phyloP scores from a whole-genome alignment of 2,888 invertebrate genomes.

The Zygogramma bicolorata region DNA sequence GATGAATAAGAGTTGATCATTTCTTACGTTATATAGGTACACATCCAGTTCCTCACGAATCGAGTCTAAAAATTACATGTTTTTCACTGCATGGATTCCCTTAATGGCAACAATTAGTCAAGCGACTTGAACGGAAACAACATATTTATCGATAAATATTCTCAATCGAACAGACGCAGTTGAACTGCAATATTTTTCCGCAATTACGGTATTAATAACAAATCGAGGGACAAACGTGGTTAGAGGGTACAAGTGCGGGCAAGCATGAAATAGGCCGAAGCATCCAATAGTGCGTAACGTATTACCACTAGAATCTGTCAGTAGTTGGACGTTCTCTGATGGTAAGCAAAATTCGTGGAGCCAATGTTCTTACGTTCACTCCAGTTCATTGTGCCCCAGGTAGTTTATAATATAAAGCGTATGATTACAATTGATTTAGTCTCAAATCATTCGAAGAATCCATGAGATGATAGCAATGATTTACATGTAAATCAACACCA shows the following conservation, averaged over 20 bases:
- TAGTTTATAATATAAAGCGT: too few species aligned
- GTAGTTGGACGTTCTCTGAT: conserved; percentile 30
- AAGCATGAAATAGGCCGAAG: conserved; percentile 50
- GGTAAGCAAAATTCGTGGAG: neutral
- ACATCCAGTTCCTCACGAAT: too few species aligned
- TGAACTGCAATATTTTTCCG: conserved; percentile 34
- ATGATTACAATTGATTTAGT: too few species aligned
- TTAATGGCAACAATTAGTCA: conserved; percentile 23
- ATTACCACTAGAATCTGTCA: conserved; percentile 44
- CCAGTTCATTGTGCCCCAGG: neutral
- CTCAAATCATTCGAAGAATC: too few species aligned
- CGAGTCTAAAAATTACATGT: too few species aligned
- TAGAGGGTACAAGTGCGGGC: conserved; percentile 44
- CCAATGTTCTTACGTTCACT: neutral
- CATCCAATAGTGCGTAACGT: conserved; percentile 50
- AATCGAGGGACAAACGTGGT: conserved; percentile 42
- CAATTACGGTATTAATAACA: conserved; percentile 37
- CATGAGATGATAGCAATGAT: too few species aligned
- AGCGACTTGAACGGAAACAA: conserved; percentile 13
- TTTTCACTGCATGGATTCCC: too few species aligned
- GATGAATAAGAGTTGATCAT: too few species aligned
- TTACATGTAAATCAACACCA: too few species aligned
- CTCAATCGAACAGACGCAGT: neutral
- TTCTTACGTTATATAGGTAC: too few species aligned
- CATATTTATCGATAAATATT: conserved; percentile 26